A percentile compares a stretch with the other conserved stretches of the same genome.
Evolutionary conservation across 2,888 invertebrate genomes (phyloP).

Genomic region (Osmoderma eremita): DNA sequence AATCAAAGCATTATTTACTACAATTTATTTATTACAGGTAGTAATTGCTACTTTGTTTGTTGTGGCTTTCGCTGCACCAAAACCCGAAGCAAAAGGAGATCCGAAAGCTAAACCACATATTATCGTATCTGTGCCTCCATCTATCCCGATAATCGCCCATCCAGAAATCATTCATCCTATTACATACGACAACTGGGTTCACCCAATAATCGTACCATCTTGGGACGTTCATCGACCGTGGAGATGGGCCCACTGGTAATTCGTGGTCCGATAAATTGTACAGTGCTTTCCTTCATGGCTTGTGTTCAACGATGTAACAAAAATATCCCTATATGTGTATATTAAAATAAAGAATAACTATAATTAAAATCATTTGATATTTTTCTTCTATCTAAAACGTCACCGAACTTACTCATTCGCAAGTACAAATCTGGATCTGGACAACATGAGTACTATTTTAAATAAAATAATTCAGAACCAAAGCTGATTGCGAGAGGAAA

Average conservation of each 20-base stretch:
- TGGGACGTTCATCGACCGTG: constrained; percentile 1
- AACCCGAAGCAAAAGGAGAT: constrained; percentile 21
- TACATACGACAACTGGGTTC: background rate
- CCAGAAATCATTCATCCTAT: constrained; percentile 21
- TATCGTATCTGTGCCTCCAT: background rate
- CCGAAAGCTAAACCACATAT: constrained; percentile 33
- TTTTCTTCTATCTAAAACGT: too few species aligned
- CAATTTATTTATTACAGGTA: constrained; percentile 6
- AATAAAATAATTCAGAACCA: too few species aligned
- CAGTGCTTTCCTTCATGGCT: background rate
- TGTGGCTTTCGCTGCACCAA: constrained; percentile 32
- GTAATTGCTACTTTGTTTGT: constrained; percentile 20
- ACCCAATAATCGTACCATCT: constrained; percentile 20
- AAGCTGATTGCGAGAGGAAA: too few species aligned
- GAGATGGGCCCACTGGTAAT: constrained; percentile 16
- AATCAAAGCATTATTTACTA: too few species aligned
- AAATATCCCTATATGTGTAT: too few species aligned
- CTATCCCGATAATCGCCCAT: background rate
- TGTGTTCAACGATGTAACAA: background rate
- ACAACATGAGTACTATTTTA: too few species aligned
- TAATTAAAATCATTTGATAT: too few species aligned
- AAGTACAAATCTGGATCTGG: too few species aligned
- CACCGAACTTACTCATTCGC: too few species aligned
- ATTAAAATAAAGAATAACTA: too few species aligned
- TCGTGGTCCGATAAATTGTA: background rate